Evolutionary conservation across 2,797 vertebrate species (phyloP).

Genomic region (Rhodeus uyekii): DNA sequence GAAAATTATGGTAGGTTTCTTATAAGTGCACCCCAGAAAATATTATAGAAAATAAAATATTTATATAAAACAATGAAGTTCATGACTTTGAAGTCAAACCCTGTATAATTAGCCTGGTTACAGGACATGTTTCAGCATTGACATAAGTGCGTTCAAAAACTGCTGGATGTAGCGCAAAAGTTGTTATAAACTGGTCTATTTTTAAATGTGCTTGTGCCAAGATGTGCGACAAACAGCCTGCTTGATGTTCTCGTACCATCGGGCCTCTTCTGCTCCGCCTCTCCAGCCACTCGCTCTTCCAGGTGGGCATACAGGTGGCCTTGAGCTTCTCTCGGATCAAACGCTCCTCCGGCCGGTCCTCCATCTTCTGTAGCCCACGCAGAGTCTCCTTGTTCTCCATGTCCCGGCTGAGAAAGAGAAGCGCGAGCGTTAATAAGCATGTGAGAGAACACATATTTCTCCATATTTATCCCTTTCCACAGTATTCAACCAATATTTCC

Average conservation of each 20-base stretch:
- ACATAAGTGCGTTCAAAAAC: background rate
- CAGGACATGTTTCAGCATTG: background rate
- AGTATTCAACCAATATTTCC: background rate
- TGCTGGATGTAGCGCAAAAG: background rate
- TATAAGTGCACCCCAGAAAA: too few species aligned
- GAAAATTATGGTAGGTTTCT: too few species aligned
- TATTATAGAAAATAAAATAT: too few species aligned
- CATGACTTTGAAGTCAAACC: too few species aligned
- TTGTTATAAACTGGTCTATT: background rate
- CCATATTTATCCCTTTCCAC: background rate
- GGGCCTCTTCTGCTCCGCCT: conserved; percentile 84
- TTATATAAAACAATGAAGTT: too few species aligned
- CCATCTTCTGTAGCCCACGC: conserved; percentile 87
- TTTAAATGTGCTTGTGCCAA: too few species aligned
- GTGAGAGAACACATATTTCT: background rate
- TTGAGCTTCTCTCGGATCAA: conserved; percentile 91
- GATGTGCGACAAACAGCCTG: background rate
- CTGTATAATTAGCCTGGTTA: background rate
- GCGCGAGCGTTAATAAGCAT: background rate
- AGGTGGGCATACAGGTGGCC: conserved; percentile 90
- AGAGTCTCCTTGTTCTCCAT: conserved; percentile 88
- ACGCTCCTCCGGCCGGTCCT: conserved; percentile 89
- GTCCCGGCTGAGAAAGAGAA: conserved; percentile 75
- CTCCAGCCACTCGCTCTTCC: conserved; percentile 91
- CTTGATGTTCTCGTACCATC: conserved; percentile 73